These are phyloP conservation scores for Caenorhabditis becei DNA, from an alignment of 2,888 invertebrate genomes.

Conservation along the genomic window DNA sequence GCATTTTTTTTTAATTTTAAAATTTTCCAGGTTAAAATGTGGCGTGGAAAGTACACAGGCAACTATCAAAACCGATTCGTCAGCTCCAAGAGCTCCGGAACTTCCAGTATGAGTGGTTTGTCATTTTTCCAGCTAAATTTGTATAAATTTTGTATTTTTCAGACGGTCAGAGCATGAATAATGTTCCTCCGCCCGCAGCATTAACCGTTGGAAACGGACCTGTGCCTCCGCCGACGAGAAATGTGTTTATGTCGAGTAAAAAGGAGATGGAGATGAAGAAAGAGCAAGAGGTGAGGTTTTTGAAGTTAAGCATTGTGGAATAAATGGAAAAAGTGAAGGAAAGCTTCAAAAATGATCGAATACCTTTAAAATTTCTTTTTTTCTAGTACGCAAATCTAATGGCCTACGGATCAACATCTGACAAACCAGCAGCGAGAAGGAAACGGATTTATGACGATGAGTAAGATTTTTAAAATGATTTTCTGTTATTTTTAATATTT, in stretches of 20 bases:
- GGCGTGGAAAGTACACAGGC: slow-evolving; percentile 82
- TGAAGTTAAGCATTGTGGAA: background rate
- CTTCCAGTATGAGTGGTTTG: slow-evolving; percentile 53
- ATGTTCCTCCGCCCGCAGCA: slow-evolving; percentile 68
- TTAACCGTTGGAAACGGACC: slow-evolving; percentile 60
- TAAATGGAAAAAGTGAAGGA: too few relatives aligned
- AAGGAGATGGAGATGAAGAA: slow-evolving; percentile 64
- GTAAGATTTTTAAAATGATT: slow-evolving; percentile 47
- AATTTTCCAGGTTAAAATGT: slow-evolving; percentile 67
- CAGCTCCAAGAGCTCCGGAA: slow-evolving; percentile 52
- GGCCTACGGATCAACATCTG: slow-evolving; percentile 61
- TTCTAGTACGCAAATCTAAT: slow-evolving; percentile 69
- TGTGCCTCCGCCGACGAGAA: slow-evolving; percentile 52
- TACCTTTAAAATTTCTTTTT: background rate
- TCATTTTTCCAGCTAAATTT: background rate
- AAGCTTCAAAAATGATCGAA: too few relatives aligned
- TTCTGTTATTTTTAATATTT: too few relatives aligned
- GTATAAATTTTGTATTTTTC: background rate
- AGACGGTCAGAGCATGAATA: slow-evolving; percentile 66
- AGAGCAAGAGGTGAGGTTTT: slow-evolving; percentile 67
- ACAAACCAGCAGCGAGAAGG: slow-evolving; percentile 52
- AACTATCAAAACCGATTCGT: slow-evolving; percentile 60
- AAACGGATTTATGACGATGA: slow-evolving; percentile 72
- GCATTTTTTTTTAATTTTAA: slow-evolving; percentile 52
- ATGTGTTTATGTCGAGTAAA: slow-evolving; percentile 32